phyloP scores from a whole-genome alignment of 2,797 vertebrate species.

The Pyrocephalus nanus region DNA sequence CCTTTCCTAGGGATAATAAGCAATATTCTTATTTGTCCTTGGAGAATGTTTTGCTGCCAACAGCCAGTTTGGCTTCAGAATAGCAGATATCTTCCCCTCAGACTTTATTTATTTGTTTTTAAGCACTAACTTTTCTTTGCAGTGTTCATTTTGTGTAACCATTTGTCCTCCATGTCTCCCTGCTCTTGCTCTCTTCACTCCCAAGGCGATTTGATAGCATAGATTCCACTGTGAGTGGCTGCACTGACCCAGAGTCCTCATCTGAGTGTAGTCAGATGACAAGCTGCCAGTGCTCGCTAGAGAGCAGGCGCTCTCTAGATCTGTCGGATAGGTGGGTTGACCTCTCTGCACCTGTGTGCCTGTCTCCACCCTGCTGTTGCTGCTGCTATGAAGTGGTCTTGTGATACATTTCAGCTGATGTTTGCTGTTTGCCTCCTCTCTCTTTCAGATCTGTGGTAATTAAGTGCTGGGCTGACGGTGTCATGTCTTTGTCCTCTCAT shows the following conservation, averaged over 20 bases:
- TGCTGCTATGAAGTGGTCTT: slow-evolving; percentile 11
- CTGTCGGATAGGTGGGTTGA: slow-evolving; percentile 58
- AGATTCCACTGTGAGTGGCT: slow-evolving; percentile 62
- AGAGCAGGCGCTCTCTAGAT: slow-evolving; percentile 61
- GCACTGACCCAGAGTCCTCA: slow-evolving; percentile 52
- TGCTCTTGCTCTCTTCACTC: slow-evolving; percentile 46
- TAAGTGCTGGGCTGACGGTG: neutral
- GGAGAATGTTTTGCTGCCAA: neutral
- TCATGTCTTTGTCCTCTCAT: neutral
- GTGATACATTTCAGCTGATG: neutral
- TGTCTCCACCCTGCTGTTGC: neutral
- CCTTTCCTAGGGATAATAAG: neutral
- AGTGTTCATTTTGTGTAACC: neutral
- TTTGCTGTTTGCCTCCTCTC: neutral
- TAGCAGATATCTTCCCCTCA: neutral
- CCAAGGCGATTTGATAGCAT: slow-evolving; percentile 52
- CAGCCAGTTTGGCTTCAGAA: neutral
- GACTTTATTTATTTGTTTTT: neutral
- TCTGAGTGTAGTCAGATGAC: slow-evolving; percentile 70
- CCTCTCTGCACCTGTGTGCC: neutral
- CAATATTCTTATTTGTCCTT: neutral
- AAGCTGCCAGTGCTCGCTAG: slow-evolving; percentile 64
- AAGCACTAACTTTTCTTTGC: neutral
- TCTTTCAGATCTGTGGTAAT: neutral
- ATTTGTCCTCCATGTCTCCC: slow-evolving; percentile 1